Evolutionary conservation across 2,797 vertebrate species (phyloP), one percentile per base, ranked within the genome.

Genomic region (Tragopan temminckii): DNA sequence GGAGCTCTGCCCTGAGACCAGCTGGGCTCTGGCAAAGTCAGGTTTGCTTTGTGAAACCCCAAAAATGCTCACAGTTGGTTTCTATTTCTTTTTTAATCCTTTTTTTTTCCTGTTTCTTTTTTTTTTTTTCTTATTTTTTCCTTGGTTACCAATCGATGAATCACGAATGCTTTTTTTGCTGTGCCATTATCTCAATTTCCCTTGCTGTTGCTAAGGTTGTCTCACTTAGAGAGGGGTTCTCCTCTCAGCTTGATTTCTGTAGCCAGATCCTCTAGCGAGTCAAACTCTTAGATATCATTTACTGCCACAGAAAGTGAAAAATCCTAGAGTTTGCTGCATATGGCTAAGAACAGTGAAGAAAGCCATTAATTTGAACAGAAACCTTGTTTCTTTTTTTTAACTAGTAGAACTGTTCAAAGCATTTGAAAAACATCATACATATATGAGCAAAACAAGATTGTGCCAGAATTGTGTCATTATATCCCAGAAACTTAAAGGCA

Each of bases 81-180:
- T n/a, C 18, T n/a, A 12, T 57, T 57, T 57, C 20, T n/a, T 20
- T n/a, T 31, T 19, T n/a, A 50, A 52, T 52, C 50, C 10, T 31
- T 52, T 15, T 16, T n/a, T n/a, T n/a, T 20, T 20, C 12, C 3
- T 18, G n/a, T 19, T 12, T 53, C 42, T 17, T 43, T 17, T 31
- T 53, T 53, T 18, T 53, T 53, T 31, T 20, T 15, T 18, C 21
- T 7, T 57, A 27, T 0, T 17, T 57, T 57, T 8, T 57, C 31
- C 0, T 21, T 0, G 13, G 17, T 46, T 76, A 89, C 88, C 71
- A 55, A 2, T 1, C 19, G 11, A 84, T 89, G 63, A 91, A 72
- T 91, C 95, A 86, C 36, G 14, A 90, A 87, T 88, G 52, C 29
- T 66, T 87, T 69, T 69, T 52, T 36, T 67, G 31, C 31, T 84